Evolutionary conservation across 2,888 invertebrate genomes (phyloP).

Genomic region (Caenorhabditis becei): DNA sequence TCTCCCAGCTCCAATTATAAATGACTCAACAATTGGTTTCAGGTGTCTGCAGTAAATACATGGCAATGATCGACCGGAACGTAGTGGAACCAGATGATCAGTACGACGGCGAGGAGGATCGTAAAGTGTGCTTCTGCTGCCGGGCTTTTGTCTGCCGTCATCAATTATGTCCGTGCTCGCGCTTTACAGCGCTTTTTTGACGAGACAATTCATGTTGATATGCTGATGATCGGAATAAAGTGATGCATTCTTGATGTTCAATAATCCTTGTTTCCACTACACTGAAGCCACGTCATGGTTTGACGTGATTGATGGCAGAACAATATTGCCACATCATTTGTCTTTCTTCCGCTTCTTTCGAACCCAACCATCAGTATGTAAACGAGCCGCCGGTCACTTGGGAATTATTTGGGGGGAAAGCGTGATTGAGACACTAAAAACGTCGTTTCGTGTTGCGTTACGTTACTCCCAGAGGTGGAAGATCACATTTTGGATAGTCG

Average conservation of each 20-base stretch:
- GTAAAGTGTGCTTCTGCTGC: conserved; percentile 72
- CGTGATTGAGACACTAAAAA: conserved; percentile 57
- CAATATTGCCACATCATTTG: conserved; percentile 24
- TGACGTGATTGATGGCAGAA: conserved; percentile 38
- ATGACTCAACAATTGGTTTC: conserved; percentile 8
- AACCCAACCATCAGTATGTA: conserved; percentile 46
- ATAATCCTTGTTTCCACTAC: not conserved
- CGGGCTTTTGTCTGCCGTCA: conserved; percentile 72
- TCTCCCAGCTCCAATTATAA: not conserved
- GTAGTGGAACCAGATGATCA: conserved; percentile 33
- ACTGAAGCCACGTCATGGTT: conserved; percentile 33
- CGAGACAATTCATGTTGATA: conserved; percentile 11
- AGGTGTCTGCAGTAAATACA: conserved; percentile 43
- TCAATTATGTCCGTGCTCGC: conserved; percentile 73
- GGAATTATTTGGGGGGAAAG: conserved; percentile 25
- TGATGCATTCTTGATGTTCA: conserved; percentile 9
- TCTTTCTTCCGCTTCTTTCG: conserved; percentile 24
- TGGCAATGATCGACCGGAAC: conserved; percentile 30
- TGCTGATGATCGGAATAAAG: conserved; percentile 14
- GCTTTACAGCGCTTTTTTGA: conserved; percentile 65
- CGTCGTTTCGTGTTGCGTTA: conserved; percentile 23
- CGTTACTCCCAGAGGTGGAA: conserved; percentile 14
- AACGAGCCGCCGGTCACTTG: conserved; percentile 41
- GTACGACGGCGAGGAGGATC: conserved; percentile 47
- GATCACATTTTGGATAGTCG: conserved; percentile 22